Evolutionary conservation across 2,113 vertebrate species (phyloP), one percentile per base, ranked within the genome.

Genomic region (Daphoenositta chrysoptera): DNA sequence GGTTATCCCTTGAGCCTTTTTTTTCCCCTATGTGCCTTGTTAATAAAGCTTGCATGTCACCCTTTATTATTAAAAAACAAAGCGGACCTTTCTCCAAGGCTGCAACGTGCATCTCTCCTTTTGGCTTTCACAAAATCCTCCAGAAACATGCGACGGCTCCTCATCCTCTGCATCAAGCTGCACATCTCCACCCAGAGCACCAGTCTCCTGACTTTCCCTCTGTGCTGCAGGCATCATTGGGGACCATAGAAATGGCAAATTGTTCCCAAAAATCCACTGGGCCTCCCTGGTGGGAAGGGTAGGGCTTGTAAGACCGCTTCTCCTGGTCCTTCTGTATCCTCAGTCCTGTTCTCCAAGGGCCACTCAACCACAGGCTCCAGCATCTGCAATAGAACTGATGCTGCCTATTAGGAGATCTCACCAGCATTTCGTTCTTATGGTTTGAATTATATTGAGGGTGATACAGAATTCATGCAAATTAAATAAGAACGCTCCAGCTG

Each of bases 21-120:
- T 71, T 68, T 37, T 27, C 28, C 28, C 56, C 60, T 86, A 45
- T 3, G 5, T 77, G 91, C 64, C 79, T 93, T 63, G 93, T 57
- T 94, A 97, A 93, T 94, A 89, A 91, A 95, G 82, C 88, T 92
- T 72, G 91, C 75, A 91, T 92, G 86, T 95, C 93, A 93, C 68
- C 83, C 95, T 95, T 96, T 82, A 95, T 96, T 96, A 97, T 54
- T 64, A 90, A 85, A 95, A 96, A 95, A 45, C 63, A 75, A 89
- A 94, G 89, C 2, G 7, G 93, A 92, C 88, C 91, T 96, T 93
- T 94, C 90, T 95, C 88, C 94, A 78, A 93, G 72, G 86, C 95
- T 95, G 93, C 89, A 93, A 75, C 17, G 60, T 78, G 77, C 75
- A 70, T 85, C n/a, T 87, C 87, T 90, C 83, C 89, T 66, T 87